Evolutionary conservation across 2,888 invertebrate species (phyloP), one percentile per base, ranked within the genome.

Genomic region (Marronus borbonicus): DNA sequence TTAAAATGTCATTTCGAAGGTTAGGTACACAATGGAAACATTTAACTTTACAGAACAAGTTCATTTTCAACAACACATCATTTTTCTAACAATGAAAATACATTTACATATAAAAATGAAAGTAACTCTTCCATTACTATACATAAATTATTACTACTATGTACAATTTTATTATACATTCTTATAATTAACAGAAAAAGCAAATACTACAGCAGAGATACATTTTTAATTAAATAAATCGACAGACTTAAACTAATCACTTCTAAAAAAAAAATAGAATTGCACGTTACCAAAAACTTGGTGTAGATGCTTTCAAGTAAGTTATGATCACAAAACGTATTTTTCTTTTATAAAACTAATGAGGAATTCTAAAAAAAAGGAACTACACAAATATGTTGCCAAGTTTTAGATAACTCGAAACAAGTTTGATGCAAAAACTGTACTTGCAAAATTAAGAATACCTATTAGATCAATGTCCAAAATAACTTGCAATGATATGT

Each of bases 141-240:
- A 74, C 72, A 74, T 74, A 74, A 74, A 74, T 74, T 74, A 74
- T 17, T 12, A 74, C 72, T 74, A 74, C 62, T 74, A 74, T 74
- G 39, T 74, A 74, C 72, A 74, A 31, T 74, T 74, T 68, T 28
- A 50, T 20, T 74, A 74, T 68, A 68, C 68, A 50, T 4, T 58
- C 31, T 60, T 12, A 28, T 44, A 74, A 20, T 62, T 4, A 28
- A 50, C 14, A 60, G 28, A 44, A 74, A 24, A 74, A 74, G 72
- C 72, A 60, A 74, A 60, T 74, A 44, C 44, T 74, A 74, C 72
- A 74, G 60, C 72, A 8, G 20, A 55, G 68, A 49, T 31, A 55
- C 52, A 52, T n/a, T 39, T 55, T 70, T 50, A 50, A 50, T n/a
- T 50, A 50, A 14, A 52, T 31, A 55, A 68, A 50, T 14, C 28